Percentiles rank a stretch among this genome's conserved stretches.
Evolutionary conservation across 2,797 vertebrate species (phyloP).

Genomic region (Capromys pilorides): DNA sequence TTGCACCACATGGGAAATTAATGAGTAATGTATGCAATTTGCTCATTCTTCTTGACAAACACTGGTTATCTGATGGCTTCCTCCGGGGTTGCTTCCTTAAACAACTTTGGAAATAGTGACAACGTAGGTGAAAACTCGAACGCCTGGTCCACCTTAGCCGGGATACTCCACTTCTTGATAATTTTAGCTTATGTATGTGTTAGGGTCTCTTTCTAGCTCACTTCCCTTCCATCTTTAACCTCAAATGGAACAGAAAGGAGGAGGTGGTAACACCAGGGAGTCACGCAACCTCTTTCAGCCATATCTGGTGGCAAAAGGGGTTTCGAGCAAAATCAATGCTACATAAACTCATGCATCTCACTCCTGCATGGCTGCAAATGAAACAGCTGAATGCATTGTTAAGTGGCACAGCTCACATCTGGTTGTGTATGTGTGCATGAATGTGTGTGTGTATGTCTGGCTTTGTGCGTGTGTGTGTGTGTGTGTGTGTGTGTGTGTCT

Average conservation of each 20-base stretch:
- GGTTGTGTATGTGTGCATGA: too few relatives aligned
- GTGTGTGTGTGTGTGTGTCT: background rate
- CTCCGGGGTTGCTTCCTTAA: slow-evolving; percentile 39
- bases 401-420: background rate
- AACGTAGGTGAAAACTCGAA: slow-evolving; percentile 50
- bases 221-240: background rate
- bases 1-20: background rate
- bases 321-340: background rate
- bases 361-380: background rate
- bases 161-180: background rate
- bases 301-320: background rate
- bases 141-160: background rate
- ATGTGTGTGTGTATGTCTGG: too few relatives aligned
- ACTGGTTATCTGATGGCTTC: background rate
- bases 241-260: background rate
- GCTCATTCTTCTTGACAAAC: slow-evolving; percentile 57
- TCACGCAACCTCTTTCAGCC: background rate
- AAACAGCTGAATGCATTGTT: background rate
- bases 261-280: background rate
- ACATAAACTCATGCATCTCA: background rate
- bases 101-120: slow-evolving; percentile 47
- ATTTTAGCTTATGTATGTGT: background rate
- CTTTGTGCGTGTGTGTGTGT: rapidly evolving
- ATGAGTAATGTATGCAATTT: background rate
- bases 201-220: background rate